Evolutionary conservation across 2,797 vertebrate genomes (phyloP).

Genomic region (Xiphophorus birchmanni): DNA sequence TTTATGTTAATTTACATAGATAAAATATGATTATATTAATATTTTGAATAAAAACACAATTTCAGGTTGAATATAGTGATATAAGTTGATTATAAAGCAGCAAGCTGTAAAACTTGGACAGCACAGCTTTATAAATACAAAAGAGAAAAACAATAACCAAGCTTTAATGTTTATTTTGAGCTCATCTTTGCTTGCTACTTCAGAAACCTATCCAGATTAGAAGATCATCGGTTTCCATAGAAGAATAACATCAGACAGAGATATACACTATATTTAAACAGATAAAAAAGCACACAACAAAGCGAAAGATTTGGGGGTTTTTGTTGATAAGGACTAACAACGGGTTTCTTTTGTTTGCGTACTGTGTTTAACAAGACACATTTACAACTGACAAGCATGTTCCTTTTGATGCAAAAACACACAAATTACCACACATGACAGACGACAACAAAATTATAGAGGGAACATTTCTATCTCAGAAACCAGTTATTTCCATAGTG

Average conservation of each 20-base stretch:
- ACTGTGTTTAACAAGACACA: not conserved
- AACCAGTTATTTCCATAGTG: slow-evolving; percentile 65
- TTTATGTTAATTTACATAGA: not conserved
- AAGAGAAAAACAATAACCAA: not conserved
- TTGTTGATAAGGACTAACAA: not conserved
- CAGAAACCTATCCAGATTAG: not conserved
- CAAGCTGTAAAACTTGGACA: not conserved
- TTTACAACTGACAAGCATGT: not conserved
- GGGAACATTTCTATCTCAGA: slow-evolving; percentile 44
- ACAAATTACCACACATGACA: slow-evolving; percentile 19
- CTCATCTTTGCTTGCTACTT: not conserved
- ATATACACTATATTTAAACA: not conserved
- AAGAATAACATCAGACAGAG: not conserved
- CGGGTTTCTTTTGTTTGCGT: not conserved
- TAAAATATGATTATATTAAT: not conserved
- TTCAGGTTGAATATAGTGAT: not conserved
- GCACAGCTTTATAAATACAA: not conserved
- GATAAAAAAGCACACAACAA: not conserved
- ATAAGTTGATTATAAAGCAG: not conserved
- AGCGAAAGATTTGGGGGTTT: not conserved
- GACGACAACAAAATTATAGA: slow-evolving; percentile 42
- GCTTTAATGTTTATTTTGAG: not conserved
- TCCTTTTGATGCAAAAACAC: not conserved
- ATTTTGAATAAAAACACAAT: not conserved
- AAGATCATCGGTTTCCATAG: not conserved